Evolutionary conservation across 1,140 invertebrate species (phyloP), one percentile per base, ranked within the genome.

Genomic region (Dryas iulia): DNA sequence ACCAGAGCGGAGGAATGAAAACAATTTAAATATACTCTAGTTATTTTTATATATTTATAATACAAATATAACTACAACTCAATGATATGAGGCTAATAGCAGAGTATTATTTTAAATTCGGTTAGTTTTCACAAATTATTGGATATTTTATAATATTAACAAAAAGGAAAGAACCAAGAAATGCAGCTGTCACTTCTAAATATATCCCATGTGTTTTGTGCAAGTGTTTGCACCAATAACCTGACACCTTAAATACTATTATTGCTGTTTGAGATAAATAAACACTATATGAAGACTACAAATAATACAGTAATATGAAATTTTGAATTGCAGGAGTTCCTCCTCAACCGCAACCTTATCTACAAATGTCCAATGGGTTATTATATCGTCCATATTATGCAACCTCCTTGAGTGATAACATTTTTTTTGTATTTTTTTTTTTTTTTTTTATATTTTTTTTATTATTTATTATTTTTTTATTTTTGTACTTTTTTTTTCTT

Each of bases 281-380:
- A 47, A 47, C 14, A 10, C 39, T 47, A 47, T 11, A 47, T 47
- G 39, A 78, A 82, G 71, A 72, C 63, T 78, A 75, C 61, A 78
- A 80, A 65, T 58, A 83, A 82, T 66, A 75, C 79, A 83, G 80
- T 76, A 79, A 82, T 80, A 82, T 62, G 69, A 68, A 82, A 79
- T 85, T 83, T 79, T 79, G 72, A 52, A 69, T 74, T 78, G 77
- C 82, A 75, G 83, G 82, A 84, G 28, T 47, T 61, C 62, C 7
- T 1, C 8, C 26, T 77, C 79, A 78, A 83, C 83, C 59, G 82
- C 81, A 82, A 79, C 67, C 72, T 78, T 85, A 84, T 87, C 35
- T 84, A 83, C 84, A 86, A 80, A 61, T 78, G 56, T 81, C 73
- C 71, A 73, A 77, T 67, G 26, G 35, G 28, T 59, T 7, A 26